A percentile compares a stretch with the other conserved stretches of the same genome.
Conservation (phyloP, 2,113 vertebrate species). For the Bos javanicus region DNA sequence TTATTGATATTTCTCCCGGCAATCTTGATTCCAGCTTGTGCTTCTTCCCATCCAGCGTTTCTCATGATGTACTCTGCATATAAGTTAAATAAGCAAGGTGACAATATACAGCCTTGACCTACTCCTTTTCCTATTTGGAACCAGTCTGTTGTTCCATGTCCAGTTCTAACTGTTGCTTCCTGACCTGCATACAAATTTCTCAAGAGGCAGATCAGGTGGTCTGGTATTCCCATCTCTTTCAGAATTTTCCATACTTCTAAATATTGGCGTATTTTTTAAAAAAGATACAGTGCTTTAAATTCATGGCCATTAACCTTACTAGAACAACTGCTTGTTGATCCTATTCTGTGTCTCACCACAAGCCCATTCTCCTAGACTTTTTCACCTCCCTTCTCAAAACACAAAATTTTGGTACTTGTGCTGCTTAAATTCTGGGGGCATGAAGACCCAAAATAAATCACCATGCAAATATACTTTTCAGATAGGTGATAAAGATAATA, state of each 20-base stretch:
- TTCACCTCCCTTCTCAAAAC: background rate
- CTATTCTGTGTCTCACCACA: background rate
- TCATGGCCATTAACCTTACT: background rate
- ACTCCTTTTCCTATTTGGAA: too few relatives aligned
- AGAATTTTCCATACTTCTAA: background rate
- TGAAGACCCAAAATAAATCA: background rate
- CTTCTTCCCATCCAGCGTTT: too few relatives aligned
- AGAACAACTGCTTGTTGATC: background rate
- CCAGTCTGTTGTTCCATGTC: too few relatives aligned
- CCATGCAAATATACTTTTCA: background rate
- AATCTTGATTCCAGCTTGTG: too few relatives aligned
- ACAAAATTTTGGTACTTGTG: background rate
- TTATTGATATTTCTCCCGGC: too few relatives aligned
- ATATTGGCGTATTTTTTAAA: background rate
- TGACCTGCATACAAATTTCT: too few relatives aligned
- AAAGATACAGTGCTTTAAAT: background rate
- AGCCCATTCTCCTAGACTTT: background rate
- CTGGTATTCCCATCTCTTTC: too few relatives aligned
- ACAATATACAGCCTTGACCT: too few relatives aligned
- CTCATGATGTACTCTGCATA: too few relatives aligned
- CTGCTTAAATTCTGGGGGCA: background rate
- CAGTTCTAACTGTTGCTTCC: too few relatives aligned
- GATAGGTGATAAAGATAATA: background rate
- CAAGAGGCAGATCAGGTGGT: too few relatives aligned
- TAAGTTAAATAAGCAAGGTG: too few relatives aligned